Evolutionary conservation across 2,888 invertebrate genomes (phyloP).

Genomic region (Agriotes lineatus): DNA sequence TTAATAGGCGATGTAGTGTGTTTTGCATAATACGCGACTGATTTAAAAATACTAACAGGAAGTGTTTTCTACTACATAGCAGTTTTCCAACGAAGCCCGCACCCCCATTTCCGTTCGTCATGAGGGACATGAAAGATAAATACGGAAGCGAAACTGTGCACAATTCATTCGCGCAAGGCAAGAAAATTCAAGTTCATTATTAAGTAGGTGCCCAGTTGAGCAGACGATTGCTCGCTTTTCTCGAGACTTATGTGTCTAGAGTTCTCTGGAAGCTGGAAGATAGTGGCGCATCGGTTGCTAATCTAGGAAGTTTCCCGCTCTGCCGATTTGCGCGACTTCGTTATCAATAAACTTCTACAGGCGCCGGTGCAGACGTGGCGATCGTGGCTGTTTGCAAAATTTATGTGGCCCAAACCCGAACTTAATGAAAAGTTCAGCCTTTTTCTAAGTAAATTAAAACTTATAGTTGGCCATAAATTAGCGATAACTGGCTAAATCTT

Average conservation of each 20-base stretch:
- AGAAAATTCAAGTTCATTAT: too few relatives aligned
- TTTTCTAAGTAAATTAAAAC: conserved; percentile 24
- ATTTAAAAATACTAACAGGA: too few relatives aligned
- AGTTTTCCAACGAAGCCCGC: too few relatives aligned
- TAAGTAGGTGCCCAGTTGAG: too few relatives aligned
- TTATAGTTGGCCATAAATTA: conserved; percentile 16
- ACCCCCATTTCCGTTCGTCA: too few relatives aligned
- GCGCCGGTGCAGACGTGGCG: conserved; percentile 5
- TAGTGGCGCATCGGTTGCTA: conserved; percentile 6
- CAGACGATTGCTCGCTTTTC: neutral
- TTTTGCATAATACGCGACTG: too few relatives aligned
- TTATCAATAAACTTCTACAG: conserved; percentile 31
- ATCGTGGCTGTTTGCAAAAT: conserved; percentile 11
- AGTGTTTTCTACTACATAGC: too few relatives aligned
- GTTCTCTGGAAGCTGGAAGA: neutral
- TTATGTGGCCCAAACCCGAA: neutral
- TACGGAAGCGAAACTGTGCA: too few relatives aligned
- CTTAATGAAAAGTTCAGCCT: conserved; percentile 20
- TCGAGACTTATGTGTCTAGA: neutral
- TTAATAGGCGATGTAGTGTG: too few relatives aligned
- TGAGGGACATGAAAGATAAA: neutral
- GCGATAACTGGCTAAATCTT: neutral
- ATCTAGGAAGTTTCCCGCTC: conserved; percentile 13
- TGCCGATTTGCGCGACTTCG: conserved; percentile 10
- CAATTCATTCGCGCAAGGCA: too few relatives aligned